Evolutionary conservation across 2,113 vertebrate species (phyloP), one percentile per base, ranked within the genome.

Genomic region (Eonycteris spelaea): DNA sequence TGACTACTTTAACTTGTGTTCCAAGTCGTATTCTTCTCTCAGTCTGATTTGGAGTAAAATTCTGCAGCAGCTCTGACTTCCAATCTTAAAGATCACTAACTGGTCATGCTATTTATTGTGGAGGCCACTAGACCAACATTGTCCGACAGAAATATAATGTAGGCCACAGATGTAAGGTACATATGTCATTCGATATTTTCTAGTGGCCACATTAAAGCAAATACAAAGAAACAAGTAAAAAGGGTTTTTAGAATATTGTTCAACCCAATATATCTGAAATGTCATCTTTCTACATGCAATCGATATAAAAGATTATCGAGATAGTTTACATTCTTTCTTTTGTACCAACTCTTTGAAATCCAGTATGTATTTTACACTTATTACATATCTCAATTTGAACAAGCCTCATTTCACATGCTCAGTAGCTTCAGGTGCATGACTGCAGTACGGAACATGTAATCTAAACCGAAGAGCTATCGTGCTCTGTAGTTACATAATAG

Each of bases 311-410:
- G 28, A n/a, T 28, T 38, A 57, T 59, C 67, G n/a, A 73, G 7
- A 28, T 82, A 51, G 7, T 92, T 91, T 91, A 45, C 13, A 9
- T 96, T 61, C 21, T 43, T 18, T 53, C 43, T 87, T 79, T n/a
- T 35, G 10, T 7, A 45, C 21, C 38, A 61, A 65, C 16, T 79
- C 70, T 57, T 83, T 78, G 63, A 70, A 79, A 86, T 78, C n/a
- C 38, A 33, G 16, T 38, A 53, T 45, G 2, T 38, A 4, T n/a
- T 53, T 86, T 63, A 26, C 7, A 15, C 16, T 70, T 53, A 19
- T 7, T 59, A 3, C 22, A 4, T 1, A 7, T 55, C 40, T 82
- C 40, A 2, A 0, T 45, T 53, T 1, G 2, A 14, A 92, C 4
- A 59, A 65, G 48, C n/a, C 18, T 89, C 11, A 35, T 21, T 43